Evolutionary conservation across 2,113 vertebrate genomes (phyloP).

Genomic region (Etheostoma spectabile): DNA sequence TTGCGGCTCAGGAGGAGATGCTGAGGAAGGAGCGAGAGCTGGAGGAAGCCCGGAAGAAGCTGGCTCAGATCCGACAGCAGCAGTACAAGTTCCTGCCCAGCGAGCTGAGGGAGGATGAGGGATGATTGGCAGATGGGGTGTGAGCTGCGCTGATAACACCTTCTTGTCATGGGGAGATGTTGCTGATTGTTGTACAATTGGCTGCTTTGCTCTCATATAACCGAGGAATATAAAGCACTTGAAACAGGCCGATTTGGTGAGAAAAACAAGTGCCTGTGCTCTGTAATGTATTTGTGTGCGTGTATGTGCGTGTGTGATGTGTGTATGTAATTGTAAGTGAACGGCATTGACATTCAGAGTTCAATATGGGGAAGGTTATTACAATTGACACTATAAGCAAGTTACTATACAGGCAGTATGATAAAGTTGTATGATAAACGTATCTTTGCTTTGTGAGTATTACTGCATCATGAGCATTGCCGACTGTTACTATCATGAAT

Average conservation of each 20-base stretch:
- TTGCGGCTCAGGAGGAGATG: constrained; percentile 99
- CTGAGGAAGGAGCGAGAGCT: constrained; percentile 97
- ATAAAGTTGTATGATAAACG: constrained; percentile 44
- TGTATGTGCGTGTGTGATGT: constrained; percentile 43
- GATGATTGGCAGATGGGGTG: constrained; percentile 75
- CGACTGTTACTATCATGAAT: constrained; percentile 69
- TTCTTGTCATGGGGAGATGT: constrained; percentile 25
- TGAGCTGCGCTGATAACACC: constrained; percentile 41
- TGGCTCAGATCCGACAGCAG: constrained; percentile 98
- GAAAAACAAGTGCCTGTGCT: constrained; percentile 78
- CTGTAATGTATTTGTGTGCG: constrained; percentile 61
- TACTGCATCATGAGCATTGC: constrained; percentile 62
- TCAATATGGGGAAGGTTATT: constrained; percentile 48
- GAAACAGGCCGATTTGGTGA: constrained; percentile 77
- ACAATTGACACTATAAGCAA: constrained; percentile 50
- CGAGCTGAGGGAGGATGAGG: constrained; percentile 95
- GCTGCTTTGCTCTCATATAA: constrained; percentile 62
- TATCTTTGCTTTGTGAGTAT: constrained; percentile 62
- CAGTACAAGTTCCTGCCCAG: constrained; percentile 98
- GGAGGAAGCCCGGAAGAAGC: constrained; percentile 97
- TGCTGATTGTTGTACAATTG: constrained; percentile 38
- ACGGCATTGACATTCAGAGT: constrained; percentile 54
- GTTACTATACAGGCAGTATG: constrained; percentile 30
- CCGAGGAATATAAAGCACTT: constrained; percentile 75
- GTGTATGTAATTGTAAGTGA: constrained; percentile 59